A percentile compares a stretch with the other conserved stretches of the same genome.
Evolutionary conservation across 2,797 vertebrate species (phyloP).

Genomic region (Lutjanus argentimaculatus): DNA sequence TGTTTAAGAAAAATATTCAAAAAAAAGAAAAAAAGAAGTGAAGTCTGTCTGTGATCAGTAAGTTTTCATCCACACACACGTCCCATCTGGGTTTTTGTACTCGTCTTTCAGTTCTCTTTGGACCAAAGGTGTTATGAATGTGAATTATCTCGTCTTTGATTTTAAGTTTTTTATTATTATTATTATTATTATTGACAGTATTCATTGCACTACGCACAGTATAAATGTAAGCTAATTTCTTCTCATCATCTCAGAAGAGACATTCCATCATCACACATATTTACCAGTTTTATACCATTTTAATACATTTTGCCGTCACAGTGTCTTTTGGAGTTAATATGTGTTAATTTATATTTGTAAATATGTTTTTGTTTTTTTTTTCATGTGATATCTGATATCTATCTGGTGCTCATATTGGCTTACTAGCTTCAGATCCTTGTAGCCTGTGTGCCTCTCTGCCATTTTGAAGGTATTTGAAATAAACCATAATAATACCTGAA

Average conservation of each 20-base stretch:
- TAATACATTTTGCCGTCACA: constrained; percentile 39
- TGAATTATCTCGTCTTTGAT: constrained; percentile 40
- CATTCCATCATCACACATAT: constrained; percentile 32
- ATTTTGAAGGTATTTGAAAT: constrained; percentile 71
- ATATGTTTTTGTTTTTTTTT: constrained; percentile 57
- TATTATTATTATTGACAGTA: constrained; percentile 54
- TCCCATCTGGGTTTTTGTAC: not conserved
- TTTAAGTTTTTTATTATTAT: constrained; percentile 12
- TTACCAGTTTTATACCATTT: constrained; percentile 66
- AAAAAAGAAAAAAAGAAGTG: not conserved
- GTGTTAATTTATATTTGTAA: constrained; percentile 84
- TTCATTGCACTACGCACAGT: constrained; percentile 68
- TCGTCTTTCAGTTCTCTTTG: constrained; percentile 43
- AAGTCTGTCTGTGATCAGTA: constrained; percentile 28
- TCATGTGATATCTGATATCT: constrained; percentile 55
- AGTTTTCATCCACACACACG: not conserved
- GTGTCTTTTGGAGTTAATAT: constrained; percentile 57
- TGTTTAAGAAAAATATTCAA: not conserved
- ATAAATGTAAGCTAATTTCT: constrained; percentile 29
- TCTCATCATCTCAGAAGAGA: constrained; percentile 20
- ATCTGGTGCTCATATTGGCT: constrained; percentile 70
- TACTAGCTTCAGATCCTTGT: constrained; percentile 55
- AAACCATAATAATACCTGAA: constrained; percentile 56
- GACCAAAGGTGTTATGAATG: constrained; percentile 78
- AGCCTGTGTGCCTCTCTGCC: constrained; percentile 71